A percentile compares a stretch with the other conserved stretches of the same genome.
Conservation (phyloP, 2,888 invertebrate species). For the Pasiphila rectangulata region DNA sequence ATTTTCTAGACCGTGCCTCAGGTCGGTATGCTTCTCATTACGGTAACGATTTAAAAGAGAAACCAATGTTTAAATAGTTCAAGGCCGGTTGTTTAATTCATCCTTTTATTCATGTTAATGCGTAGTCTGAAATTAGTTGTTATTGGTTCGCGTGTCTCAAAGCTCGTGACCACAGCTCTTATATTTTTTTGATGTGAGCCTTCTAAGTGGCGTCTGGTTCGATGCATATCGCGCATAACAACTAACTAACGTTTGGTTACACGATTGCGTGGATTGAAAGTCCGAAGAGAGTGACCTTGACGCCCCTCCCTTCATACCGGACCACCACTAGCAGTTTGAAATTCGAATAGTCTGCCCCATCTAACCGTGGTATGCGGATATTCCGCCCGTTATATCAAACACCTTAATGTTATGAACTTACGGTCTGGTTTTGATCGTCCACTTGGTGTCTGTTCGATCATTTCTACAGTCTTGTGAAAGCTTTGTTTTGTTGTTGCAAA, state of each 20-base stretch:
- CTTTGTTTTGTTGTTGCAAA: slow-evolving; percentile 73
- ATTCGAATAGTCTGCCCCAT: slow-evolving; percentile 69
- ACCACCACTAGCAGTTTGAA: slow-evolving; percentile 58
- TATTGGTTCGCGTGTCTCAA: slow-evolving; percentile 65
- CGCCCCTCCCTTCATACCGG: slow-evolving; percentile 49
- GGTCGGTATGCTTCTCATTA: slow-evolving; percentile 32
- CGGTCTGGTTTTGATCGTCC: slow-evolving; percentile 47
- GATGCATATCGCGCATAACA: slow-evolving; percentile 62
- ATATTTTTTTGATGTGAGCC: slow-evolving; percentile 61
- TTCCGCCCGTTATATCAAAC: slow-evolving; percentile 39
- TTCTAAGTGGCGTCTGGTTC: slow-evolving; percentile 50
- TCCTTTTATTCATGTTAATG: slow-evolving; percentile 62
- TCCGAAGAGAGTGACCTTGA: slow-evolving; percentile 73
- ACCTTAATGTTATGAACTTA: slow-evolving; percentile 48
- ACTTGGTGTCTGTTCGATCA: slow-evolving; percentile 40
- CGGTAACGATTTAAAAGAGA: slow-evolving; percentile 31
- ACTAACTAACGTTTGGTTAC: slow-evolving; percentile 46
- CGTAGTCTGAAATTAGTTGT: slow-evolving; percentile 61
- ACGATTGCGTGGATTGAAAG: slow-evolving; percentile 70
- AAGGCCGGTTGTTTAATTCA: slow-evolving; percentile 53
- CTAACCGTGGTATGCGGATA: slow-evolving; percentile 67
- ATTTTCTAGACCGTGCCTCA: slow-evolving; percentile 35
- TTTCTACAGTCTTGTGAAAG: slow-evolving; percentile 32
- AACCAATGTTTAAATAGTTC: slow-evolving; percentile 55
- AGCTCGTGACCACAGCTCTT: slow-evolving; percentile 50